Evolutionary conservation across 2,888 invertebrate genomes (phyloP).

Genomic region (Lypha dubia): DNA sequence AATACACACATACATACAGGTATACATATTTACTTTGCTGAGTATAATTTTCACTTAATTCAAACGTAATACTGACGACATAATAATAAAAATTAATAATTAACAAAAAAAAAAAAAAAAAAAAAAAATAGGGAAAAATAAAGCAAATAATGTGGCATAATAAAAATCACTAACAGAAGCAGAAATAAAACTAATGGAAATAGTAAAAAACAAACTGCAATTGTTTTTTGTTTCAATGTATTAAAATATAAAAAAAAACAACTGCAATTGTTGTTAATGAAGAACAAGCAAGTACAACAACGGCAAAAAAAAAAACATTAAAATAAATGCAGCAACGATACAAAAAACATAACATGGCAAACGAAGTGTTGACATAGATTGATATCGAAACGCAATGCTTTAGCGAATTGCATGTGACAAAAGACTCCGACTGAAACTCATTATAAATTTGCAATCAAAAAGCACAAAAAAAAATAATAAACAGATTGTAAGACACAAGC

Average conservation of each 20-base stretch:
- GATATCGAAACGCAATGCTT: conserved; percentile 76
- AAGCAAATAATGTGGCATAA: conserved; percentile 52
- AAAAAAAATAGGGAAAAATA: too few species aligned
- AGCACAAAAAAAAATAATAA: not conserved
- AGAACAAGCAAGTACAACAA: conserved; percentile 28
- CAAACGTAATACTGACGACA: conserved; percentile 62
- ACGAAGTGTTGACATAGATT: conserved; percentile 82
- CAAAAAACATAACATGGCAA: conserved; percentile 73
- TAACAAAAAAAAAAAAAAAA: conserved; percentile 12
- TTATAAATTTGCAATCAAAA: conserved; percentile 50
- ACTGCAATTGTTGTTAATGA: conserved; percentile 54
- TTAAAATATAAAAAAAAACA: conserved; percentile 41
- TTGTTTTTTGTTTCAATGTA: conserved; percentile 23
- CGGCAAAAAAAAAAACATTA: conserved; percentile 56
- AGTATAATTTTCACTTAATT: conserved; percentile 66
- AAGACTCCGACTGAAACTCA: conserved; percentile 60
- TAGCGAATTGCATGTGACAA: conserved; percentile 69
- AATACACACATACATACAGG: too few species aligned
- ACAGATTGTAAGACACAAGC: conserved; percentile 5
- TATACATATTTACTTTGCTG: conserved; percentile 36
- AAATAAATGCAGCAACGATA: conserved; percentile 59
- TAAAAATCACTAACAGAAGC: conserved; percentile 65
- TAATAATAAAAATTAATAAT: conserved; percentile 65
- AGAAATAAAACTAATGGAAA: conserved; percentile 53
- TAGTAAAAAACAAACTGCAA: conserved; percentile 40